Evolutionary conservation across 2,888 invertebrate genomes (phyloP), one percentile per base, ranked within the genome.

Genomic region (Rhyacophila evoluta): DNA sequence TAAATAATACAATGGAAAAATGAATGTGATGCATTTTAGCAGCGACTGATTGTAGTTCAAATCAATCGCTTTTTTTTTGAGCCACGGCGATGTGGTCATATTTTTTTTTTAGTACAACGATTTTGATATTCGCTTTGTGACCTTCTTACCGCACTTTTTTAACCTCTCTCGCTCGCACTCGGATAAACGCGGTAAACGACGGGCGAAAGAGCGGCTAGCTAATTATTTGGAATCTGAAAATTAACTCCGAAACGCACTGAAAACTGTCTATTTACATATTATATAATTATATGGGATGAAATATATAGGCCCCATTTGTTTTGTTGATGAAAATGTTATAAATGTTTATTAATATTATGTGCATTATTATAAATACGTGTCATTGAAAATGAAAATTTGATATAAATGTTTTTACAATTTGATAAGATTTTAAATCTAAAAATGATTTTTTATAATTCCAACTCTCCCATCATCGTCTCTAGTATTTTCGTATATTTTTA

Each of bases 181-280:
- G 29, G 69, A 28, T 27, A 33, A 69, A 12, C 33, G 69, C 12
- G 29, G 28, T 28, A 69, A 33, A 69, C 2, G 1, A 33, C n/a
- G 12, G 33, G 28, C 69, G 28, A 69, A 33, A 29, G 69, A 29
- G 15, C 12, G 15, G 29, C n/a, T 33, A 69, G 29, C 28, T 55
- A 55, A 55, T 25, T 33, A 33, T 33, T 33, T 33, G n/a, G 69
- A 69, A 67, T 74, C 27, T 36, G 68, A 15, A 37, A 70, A 36
- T 73, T 76, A 80, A 72, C 73, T 74, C 71, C 55, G 38, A 78
- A 80, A 78, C 73, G 81, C 81, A 78, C 79, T 81, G 77, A 79
- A 70, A 28, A 71, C 55, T 41, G 74, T 68, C 71, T 15, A 72
- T 36, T 55, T 55, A 55, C 19, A 55, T 19, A 55, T 55, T 55